Base-by-base conservation (phyloP, 2,797 vertebrate genomes). In the Zalophus californianus region DNA sequence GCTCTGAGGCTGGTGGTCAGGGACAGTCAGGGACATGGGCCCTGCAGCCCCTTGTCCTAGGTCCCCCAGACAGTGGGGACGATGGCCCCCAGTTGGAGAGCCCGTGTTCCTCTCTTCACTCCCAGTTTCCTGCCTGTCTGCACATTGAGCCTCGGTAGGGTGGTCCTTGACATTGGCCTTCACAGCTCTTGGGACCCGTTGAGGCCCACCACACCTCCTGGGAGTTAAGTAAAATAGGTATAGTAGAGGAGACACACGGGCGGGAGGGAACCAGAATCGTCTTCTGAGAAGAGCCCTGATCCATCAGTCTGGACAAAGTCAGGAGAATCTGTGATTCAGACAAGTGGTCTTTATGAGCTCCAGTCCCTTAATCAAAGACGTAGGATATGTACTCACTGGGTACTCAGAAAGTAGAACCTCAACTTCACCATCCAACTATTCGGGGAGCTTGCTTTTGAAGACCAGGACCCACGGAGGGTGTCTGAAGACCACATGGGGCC, bases 381-480 rank as follows among this genome's bases (percentile, higher is more conserved):
- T 41, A 9, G 18, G 62, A 8, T 1, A 54, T 44, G 79, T 82
- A 15, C 58, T 48, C 18, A 0, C 56, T 77, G 50, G 75, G 7
- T 14, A 32, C 15, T 7, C 38, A 56, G 93, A 91, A 92, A 72
- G 32, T 10, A 93, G 68, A 72, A 20, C 18, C 54, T 41, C 32
- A 20, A 35, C 29, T 41, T 38, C n/a, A 20, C 16, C 4, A 14
- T 18, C 27, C 12, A 35, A 9, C 27, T 10, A 29, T n/a, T 8
- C 14, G 56, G 62, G 83, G 27, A 52, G 23, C 38, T 54, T 73
- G n/a, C 32, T 38, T 52, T 38, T 29, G 32, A 66, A 73, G 56
- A 48, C 20, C 8, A 10, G 10, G 21, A 29, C n/a, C 72, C 56
- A 1, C 0, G 16, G 16, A 58, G 66, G 9, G 2, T 18, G 2